Evolutionary conservation across 2,888 invertebrate species (phyloP), one percentile per base, ranked within the genome.

Genomic region (Oscheius sp.): DNA sequence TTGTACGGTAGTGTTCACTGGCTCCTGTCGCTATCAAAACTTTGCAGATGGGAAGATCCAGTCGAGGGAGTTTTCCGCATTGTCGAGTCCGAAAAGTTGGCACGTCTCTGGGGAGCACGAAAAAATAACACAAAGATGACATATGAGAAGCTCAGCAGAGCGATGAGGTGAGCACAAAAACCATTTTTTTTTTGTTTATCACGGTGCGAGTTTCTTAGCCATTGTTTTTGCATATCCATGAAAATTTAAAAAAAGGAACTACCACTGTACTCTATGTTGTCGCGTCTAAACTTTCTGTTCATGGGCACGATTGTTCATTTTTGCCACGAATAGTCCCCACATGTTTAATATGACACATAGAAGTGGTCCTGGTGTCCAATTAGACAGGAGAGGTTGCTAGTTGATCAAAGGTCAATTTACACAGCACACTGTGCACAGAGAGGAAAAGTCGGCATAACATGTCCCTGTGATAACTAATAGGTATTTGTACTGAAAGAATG

Each of bases 111-210:
- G 95, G 95, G 95, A 2, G 93, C 93, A 78, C 91, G 94, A 89
- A 95, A 95, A 89, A 93, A 94, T 89, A 95, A 95, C 89, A 93
- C 93, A 66, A 93, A 93, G 89, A 96, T 96, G 95, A 95, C 94
- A 57, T 96, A 95, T 89, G 95, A 95, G 90, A 96, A 96, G 90
- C 93, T 96, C 87, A 95, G 94, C 90, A 91, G 95, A 79, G 95
- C 95, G 21, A 94, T 96, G 93, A 92, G 94, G 93, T 93, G 57
- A n/a, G 60, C 66, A 48, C 42, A 42, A 42, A 42, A 42, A 42
- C 42, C 7, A 42, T 42, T 42, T 42, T 42, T 42, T 42, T 7
- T 42, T 7, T 42, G 42, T 42, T 3, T 42, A 42, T 42, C 42
- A 5, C 7, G 42, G 42, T 42, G 4, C 4, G 3, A 5, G 4